Evolutionary conservation across 2,113 vertebrate genomes (phyloP), one percentile per base, ranked within the genome.

Genomic region (Phylloscopus trochilus): DNA sequence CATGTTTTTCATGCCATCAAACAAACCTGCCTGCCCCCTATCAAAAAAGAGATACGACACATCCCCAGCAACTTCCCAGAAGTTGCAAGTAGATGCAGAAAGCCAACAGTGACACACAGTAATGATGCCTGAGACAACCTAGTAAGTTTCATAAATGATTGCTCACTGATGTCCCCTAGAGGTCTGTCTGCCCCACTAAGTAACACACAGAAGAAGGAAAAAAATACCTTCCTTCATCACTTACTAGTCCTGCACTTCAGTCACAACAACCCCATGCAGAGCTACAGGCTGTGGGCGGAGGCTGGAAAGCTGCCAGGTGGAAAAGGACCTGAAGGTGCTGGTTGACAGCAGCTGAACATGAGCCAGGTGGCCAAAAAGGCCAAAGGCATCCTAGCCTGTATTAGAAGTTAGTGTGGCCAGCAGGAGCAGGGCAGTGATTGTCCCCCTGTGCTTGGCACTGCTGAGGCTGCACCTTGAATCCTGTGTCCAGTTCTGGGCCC

Each of bases 11-110:
- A 64, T 15, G 7, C 14, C 33, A 81, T 44, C 55, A 62, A 49
- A 62, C 6, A 22, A 75, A 27, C 3, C 11, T 4, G 7, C 11
- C 13, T 2, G 4, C 5, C 24, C 26, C 4, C 2, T 1, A 15
- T 12, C 30, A 1, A 26, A n/a, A 31, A 43, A 16, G 17, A 51
- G 5, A 2, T 15, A 85, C 55, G 53, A 80, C 13, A 58, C 22
- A 4, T 55, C 27, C 26, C 31, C 43, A 86, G 46, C 14, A 73
- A 70, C 76, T 83, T 91, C 62, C 76, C 43, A 81, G 8, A 69
- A 30, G n/a, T n/a, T n/a, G n/a, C n/a, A n/a, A n/a, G n/a, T 2
- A 72, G 47, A 75, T 15, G 28, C 41, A 56, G n/a, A 75, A 77
- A 87, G 86, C 51, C n/a, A 92, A 53, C 3, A 46, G 17, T 41